Evolutionary conservation across 2,113 vertebrate genomes (phyloP).

Genomic region (Myotis davidii): DNA sequence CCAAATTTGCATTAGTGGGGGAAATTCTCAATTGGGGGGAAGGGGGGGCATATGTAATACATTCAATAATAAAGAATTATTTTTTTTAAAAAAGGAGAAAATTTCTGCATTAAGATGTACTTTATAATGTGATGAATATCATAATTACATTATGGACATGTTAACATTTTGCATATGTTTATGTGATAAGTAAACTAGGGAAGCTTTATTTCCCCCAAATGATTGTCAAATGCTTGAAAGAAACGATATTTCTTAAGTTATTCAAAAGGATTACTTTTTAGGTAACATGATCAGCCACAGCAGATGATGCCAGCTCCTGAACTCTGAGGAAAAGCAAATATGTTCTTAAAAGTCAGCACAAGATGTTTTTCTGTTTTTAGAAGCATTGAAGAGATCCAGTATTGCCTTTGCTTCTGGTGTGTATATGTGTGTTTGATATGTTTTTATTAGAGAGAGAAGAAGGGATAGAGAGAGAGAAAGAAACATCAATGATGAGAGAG

Average conservation of each 20-base stretch:
- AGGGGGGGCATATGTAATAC: too few species aligned
- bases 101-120: neutral
- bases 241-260: conserved; percentile 27
- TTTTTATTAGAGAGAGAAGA: too few species aligned
- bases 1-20: neutral
- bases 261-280: neutral
- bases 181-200: neutral
- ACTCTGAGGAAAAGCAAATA: neutral
- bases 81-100: neutral
- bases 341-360: neutral
- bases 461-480: too few species aligned
- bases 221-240: neutral
- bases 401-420: neutral
- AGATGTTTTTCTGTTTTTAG: neutral
- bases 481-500: too few species aligned
- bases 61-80: too few species aligned
- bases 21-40: neutral
- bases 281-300: neutral
- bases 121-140: neutral
- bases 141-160: neutral
- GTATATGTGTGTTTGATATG: too few species aligned
- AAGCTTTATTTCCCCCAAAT: conserved; percentile 9
- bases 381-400: neutral
- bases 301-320: neutral
- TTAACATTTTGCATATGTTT: neutral